Percentiles rank a stretch among this genome's conserved stretches.
Evolutionary conservation across 2,113 vertebrate genomes (phyloP).

Genomic region (Seriola quinqueradiata): DNA sequence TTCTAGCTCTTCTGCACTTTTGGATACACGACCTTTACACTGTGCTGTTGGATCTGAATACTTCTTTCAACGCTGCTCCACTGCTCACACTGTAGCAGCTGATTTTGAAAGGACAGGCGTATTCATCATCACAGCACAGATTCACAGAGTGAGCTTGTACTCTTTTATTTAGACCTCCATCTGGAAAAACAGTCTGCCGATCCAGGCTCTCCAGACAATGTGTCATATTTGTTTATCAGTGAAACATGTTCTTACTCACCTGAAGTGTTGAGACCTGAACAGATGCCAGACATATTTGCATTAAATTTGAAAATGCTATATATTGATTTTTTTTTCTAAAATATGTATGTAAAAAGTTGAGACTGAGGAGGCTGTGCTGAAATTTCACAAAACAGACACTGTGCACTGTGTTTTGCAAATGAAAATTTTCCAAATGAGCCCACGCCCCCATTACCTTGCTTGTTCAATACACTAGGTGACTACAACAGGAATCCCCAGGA

Average conservation of each 20-base stretch:
- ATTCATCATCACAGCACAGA: slow-evolving; percentile 41
- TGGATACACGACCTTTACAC: background rate
- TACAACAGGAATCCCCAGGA: slow-evolving; percentile 67
- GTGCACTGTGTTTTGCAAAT: slow-evolving; percentile 33
- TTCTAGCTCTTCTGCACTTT: background rate
- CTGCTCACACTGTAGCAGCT: slow-evolving; percentile 19
- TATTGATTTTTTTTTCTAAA: background rate
- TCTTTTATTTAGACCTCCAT: slow-evolving; percentile 77
- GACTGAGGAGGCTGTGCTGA: background rate
- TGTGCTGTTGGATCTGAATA: background rate
- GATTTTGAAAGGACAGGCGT: slow-evolving; percentile 32
- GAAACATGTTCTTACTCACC: slow-evolving; percentile 31
- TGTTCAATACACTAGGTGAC: slow-evolving; percentile 63
- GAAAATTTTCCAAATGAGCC: slow-evolving; percentile 37
- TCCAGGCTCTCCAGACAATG: slow-evolving; percentile 43
- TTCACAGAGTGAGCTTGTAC: slow-evolving; percentile 29
- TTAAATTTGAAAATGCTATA: background rate
- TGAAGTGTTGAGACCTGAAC: slow-evolving; percentile 20
- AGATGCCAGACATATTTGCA: slow-evolving; percentile 13
- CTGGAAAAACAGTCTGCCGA: slow-evolving; percentile 62
- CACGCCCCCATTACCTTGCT: slow-evolving; percentile 30
- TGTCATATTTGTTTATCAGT: slow-evolving; percentile 62
- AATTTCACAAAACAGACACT: slow-evolving; percentile 12
- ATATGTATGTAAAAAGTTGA: background rate
- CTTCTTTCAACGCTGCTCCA: background rate